Evolutionary conservation across 1,140 invertebrate genomes (phyloP).

Genomic region (Drosophila pallidifrons): DNA sequence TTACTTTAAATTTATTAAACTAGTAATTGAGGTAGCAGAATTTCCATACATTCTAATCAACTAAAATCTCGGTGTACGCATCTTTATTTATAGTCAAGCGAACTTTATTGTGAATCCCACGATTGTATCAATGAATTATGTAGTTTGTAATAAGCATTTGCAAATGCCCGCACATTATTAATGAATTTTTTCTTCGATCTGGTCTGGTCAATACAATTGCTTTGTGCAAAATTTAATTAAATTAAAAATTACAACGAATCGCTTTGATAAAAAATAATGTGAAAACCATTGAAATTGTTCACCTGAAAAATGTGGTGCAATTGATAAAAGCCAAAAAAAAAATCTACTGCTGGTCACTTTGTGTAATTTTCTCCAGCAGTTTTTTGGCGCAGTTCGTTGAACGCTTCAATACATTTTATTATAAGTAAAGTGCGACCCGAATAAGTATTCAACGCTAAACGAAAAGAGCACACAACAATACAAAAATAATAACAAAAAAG

Average conservation of each 20-base stretch:
- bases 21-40: too few species aligned
- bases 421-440: constrained; percentile 37
- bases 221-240: constrained; percentile 25
- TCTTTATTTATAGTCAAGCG: too few species aligned
- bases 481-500: constrained; percentile 39
- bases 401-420: constrained; percentile 26
- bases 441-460: constrained; percentile 42
- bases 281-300: constrained; percentile 36
- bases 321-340: constrained; percentile 35
- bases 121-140: not conserved
- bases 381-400: constrained; percentile 48
- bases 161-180: constrained; percentile 1
- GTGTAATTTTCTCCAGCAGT: constrained; percentile 20
- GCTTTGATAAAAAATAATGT: constrained; percentile 10
- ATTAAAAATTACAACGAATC: constrained; percentile 47
- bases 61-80: too few species aligned
- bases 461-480: constrained; percentile 21
- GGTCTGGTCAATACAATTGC: not conserved
- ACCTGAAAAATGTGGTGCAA: constrained; percentile 43
- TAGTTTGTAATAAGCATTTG: not conserved
- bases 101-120: not conserved
- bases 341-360: constrained; percentile 17
- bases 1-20: too few species aligned
- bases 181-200: not conserved
- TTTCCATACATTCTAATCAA: too few species aligned